Conservation (phyloP, 2,797 vertebrate species). For the Schizopygopsis pylzovi region DNA sequence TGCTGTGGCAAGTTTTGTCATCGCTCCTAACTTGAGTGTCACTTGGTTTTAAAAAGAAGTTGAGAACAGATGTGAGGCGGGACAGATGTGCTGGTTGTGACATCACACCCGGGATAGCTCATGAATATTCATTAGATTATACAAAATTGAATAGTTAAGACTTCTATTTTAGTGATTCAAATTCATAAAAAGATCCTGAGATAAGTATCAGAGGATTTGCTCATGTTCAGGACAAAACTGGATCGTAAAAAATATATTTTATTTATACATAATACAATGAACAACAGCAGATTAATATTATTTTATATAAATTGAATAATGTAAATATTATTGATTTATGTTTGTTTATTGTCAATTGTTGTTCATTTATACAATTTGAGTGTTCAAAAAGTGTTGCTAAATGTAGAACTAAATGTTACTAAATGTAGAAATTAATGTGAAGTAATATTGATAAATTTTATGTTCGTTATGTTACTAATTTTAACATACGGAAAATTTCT, state of each 20-base stretch:
- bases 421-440: no score
- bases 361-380: no score
- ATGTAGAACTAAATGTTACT: no score
- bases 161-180: neutral
- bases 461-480: neutral
- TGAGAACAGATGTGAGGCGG: neutral
- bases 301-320: no score
- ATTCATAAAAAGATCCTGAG: neutral
- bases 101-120: neutral
- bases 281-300: neutral
- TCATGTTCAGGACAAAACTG: neutral
- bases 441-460: neutral
- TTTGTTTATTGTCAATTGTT: no score
- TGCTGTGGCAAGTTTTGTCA: slow-evolving; percentile 41
- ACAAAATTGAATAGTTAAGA: neutral
- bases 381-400: no score
- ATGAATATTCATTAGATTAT: neutral
- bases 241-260: neutral
- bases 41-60: slow-evolving; percentile 9
- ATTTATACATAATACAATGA: neutral
- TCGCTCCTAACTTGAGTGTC: slow-evolving; percentile 21
- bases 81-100: neutral
- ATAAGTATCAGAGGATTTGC: neutral
- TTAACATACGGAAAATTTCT: neutral
- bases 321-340: no score